phyloP scores from a whole-genome alignment of 2,797 vertebrate genomes.

The Arnoldichthys spilopterus region DNA sequence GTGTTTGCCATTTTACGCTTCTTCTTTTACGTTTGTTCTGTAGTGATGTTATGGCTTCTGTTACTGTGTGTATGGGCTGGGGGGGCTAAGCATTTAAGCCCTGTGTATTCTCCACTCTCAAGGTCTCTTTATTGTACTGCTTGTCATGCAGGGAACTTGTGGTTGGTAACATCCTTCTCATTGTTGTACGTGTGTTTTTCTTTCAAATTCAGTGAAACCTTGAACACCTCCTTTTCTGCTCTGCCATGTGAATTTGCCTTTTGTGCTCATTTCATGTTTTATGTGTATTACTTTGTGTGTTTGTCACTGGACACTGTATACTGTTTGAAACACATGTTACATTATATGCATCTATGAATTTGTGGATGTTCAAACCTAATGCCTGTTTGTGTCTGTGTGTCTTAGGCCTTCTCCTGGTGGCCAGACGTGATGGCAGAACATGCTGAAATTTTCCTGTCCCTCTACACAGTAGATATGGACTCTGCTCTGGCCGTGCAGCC shows the following conservation, averaged over 20 bases:
- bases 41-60: not conserved
- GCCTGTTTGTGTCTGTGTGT: constrained; percentile 6
- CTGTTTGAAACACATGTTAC: not conserved
- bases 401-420: constrained; percentile 95
- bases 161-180: constrained; percentile 16
- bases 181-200: constrained; percentile 27
- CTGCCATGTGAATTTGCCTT: constrained; percentile 9
- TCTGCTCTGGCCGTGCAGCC: constrained; percentile 86
- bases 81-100: constrained; percentile 5
- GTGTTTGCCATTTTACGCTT: too few species aligned
- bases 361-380: not conserved
- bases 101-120: constrained; percentile 38
- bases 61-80: constrained; percentile 22
- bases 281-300: not conserved
- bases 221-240: constrained; percentile 17
- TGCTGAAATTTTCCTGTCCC: constrained; percentile 89
- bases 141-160: constrained; percentile 32
- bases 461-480: constrained; percentile 92
- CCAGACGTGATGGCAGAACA: constrained; percentile 91
- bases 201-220: constrained; percentile 9
- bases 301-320: not conserved
- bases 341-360: not conserved
- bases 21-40: not conserved
- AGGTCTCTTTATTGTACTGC: constrained; percentile 47
- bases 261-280: constrained; percentile 30